Conservation (phyloP, 2,113 vertebrate genomes). For the Oreochromis tanganicae region DNA sequence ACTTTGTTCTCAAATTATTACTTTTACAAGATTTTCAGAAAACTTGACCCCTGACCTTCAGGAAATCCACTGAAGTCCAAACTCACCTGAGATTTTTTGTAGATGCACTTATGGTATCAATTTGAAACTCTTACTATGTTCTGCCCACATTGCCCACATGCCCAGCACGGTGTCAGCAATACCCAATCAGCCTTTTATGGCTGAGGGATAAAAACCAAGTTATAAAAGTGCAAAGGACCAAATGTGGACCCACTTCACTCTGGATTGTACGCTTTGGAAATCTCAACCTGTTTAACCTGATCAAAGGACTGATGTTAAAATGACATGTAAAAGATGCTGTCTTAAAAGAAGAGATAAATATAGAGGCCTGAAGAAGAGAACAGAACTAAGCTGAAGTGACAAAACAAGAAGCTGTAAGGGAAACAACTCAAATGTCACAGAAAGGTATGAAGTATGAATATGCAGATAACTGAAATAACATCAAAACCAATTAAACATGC, state of each 20-base stretch:
- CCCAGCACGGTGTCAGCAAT: neutral
- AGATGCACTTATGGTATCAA: neutral
- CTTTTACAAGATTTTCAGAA: neutral
- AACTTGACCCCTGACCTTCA: neutral
- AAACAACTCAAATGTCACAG: neutral
- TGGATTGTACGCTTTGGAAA: neutral
- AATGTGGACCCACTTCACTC: neutral
- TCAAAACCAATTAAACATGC: neutral
- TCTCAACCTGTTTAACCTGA: neutral
- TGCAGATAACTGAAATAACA: neutral
- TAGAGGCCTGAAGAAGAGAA: neutral
- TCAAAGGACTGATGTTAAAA: neutral
- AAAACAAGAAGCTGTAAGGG: neutral
- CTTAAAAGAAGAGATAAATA: neutral
- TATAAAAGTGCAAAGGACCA: neutral
- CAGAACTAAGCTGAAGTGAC: neutral
- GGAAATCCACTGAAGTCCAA: neutral
- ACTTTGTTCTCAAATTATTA: no score
- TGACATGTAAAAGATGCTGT: neutral
- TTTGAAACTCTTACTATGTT: neutral
- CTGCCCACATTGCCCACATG: accelerated
- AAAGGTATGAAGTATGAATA: neutral
- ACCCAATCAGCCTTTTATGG: neutral
- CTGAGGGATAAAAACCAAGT: accelerated
- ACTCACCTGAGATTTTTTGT: neutral